Percentiles rank a stretch among this genome's conserved stretches.
Evolutionary conservation across 2,888 invertebrate species (phyloP).

Genomic region (Pheosia gnoma): DNA sequence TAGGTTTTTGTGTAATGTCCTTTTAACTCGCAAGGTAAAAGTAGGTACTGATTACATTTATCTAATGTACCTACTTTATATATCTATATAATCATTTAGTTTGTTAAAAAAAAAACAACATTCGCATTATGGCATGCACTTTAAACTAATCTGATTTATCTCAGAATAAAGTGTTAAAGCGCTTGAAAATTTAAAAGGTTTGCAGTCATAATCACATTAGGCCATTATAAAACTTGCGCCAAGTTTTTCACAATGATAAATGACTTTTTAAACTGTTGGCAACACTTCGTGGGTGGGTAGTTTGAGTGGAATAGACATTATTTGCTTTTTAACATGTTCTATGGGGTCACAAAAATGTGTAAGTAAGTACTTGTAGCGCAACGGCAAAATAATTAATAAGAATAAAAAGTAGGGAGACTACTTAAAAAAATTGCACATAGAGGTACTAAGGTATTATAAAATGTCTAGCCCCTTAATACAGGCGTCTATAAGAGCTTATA

Average conservation of each 20-base stretch:
- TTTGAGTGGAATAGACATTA: slow-evolving; percentile 43
- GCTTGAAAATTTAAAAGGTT: slow-evolving; percentile 66
- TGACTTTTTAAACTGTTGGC: slow-evolving; percentile 77
- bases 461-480: too few relatives aligned
- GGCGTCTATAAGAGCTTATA: too few relatives aligned
- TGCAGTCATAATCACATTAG: slow-evolving; percentile 69
- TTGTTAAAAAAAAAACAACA: not conserved
- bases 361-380: not conserved
- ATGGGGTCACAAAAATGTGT: slow-evolving; percentile 7
- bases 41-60: too few relatives aligned
- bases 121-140: slow-evolving; percentile 34
- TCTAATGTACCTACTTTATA: too few relatives aligned
- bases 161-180: slow-evolving; percentile 44
- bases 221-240: slow-evolving; percentile 64
- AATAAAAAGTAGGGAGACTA: too few relatives aligned
- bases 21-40: too few relatives aligned
- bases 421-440: too few relatives aligned
- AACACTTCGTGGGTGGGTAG: slow-evolving; percentile 50
- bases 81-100: too few relatives aligned
- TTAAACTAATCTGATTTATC: slow-evolving; percentile 59
- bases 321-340: slow-evolving; percentile 23
- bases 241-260: slow-evolving; percentile 66
- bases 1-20: too few relatives aligned
- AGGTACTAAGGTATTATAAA: too few relatives aligned
- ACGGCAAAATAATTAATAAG: not conserved